Evolutionary conservation across 2,113 vertebrate genomes (phyloP), one percentile per base, ranked within the genome.

Genomic region (Tupaia chinensis): DNA sequence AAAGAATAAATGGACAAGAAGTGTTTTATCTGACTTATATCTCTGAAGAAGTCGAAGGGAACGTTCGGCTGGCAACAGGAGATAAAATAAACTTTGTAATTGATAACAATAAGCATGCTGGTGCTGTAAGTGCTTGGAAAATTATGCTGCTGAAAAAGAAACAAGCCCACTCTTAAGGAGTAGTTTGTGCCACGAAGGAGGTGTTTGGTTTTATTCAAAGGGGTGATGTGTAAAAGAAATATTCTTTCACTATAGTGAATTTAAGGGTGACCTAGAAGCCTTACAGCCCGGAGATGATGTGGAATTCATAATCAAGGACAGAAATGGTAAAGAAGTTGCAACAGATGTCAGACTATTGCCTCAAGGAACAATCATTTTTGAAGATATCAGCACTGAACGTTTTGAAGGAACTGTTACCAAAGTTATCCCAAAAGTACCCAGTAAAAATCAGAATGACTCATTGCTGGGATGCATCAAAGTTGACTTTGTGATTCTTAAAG

Each of bases 41-140:
- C 94, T 98, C 99, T 8, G 99, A 99, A 66, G 99, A 99, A 88
- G 99, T 99, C 73, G 99, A 99, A 98, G 99, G 99, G 82, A 99
- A 99, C 56, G 98, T 99, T 97, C 99, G 99, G 98, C 98, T 99
- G 98, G 99, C 99, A 98, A 99, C 99, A 0, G 99, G 99, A 97
- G 99, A 99, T 98, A 99, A 99, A 99, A 99, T 99, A 98, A 99
- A 99, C 98, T 99, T 99, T 98, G 99, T 99, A 98, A 99, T 99
- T 99, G 99, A 99, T 96, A 99, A 99, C 96, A 99, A 99, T 98
- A 99, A 99, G 98, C 99, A 44, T 44, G 5, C 44, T 44, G 44
- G 44, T 44, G 44, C 44, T 99, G 99, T 99, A 99, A 99, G 99
- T 99, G 96, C 1, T 83, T 97, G 99, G 69, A 99, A 99, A 98